Evolutionary conservation across 2,797 vertebrate genomes (phyloP), one percentile per base, ranked within the genome.

Genomic region (Rhinogobio ventralis): DNA sequence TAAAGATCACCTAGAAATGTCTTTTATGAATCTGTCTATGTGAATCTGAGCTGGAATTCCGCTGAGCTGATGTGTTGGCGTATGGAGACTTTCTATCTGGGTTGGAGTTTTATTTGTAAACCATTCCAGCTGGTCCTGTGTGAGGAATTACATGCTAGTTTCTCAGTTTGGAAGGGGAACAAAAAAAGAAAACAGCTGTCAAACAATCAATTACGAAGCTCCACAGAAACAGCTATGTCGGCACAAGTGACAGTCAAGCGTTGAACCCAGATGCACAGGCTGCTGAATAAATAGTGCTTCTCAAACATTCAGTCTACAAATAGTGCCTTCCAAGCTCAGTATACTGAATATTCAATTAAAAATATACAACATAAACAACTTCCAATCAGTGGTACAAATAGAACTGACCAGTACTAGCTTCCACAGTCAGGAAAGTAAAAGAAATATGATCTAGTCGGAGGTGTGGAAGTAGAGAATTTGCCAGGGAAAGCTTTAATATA

Each of bases 171-270:
- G 90, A 87, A 88, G 85, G 84, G 90, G 83, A 89, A 87, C 17
- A 83, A 92, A 91, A 93, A 94, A 94, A 93, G 89, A 95, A 95
- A 95, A 94, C 94, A 95, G 93, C 93, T 94, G 94, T 94, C 92
- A 93, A 87, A 92, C 91, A 92, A 93, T 93, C 92, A 94, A 93
- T 93, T 93, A 93, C 90, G 92, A 91, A 91, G 87, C 86, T 91
- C 91, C 86, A 87, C 86, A 76, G 80, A 46, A 73, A 77, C 74
- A 45, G 68, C 28, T 17, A 42, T 53, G n/a, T 49, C 17, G 42
- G 36, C 13, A 33, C 15, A 71, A 78, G 8, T 71, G 62, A 19
- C 42, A 30, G 25, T 55, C 30, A 79, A 17, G 64, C 5, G 1
- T 20, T 73, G 25, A 73, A 30, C 25, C 45, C 8, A 23, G 30